Evolutionary conservation across 2,797 vertebrate genomes (phyloP), one percentile per base, ranked within the genome.

Genomic region (Pygocentrus nattereri): DNA sequence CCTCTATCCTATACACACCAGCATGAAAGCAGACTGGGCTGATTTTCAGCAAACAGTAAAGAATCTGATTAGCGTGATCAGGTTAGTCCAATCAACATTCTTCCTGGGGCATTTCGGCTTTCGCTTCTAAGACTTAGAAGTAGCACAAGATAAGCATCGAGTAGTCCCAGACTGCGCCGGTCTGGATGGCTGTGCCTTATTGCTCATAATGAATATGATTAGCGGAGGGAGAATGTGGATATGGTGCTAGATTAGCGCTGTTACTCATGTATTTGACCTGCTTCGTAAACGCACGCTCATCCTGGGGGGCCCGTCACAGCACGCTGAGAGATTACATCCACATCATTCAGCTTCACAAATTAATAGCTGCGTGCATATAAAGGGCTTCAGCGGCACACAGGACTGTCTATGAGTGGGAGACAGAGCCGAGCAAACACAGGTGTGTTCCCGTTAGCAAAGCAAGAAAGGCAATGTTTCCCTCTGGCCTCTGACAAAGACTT

Each of bases 341-440:
- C 38, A 21, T 64, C 30, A 21, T 64, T 64, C 31, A 30, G 8
- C 41, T 11, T 30, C n/a, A 19, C 18, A 41, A 68, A 68, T 68
- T 68, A 44, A 41, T 68, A 41, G 64, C 64, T n/a, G 34, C 41
- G 7, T 68, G 64, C 27, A 44, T 23, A 21, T n/a, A 23, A 44
- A 44, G 19, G 64, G 64, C 16, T 41, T 68, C 44, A 68, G 19
- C 23, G 34, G 44, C 64, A 44, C 68, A 44, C 21, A 19, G 41
- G 34, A 34, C 10, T 34, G 61, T 64, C 64, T 64, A 64, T 27
- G 58, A 34, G 30, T 7, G 30, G 5, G 61, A 8, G 30, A 31
- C 27, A 31, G 61, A 64, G 61, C 61, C 64, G 19, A 34, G 30
- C 61, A 64, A 64, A 64, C 61, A 64, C 61, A 64, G 61, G 61